Evolutionary conservation across 2,113 vertebrate genomes (phyloP), one percentile per base, ranked within the genome.

Genomic region (Pteropus alecto): DNA sequence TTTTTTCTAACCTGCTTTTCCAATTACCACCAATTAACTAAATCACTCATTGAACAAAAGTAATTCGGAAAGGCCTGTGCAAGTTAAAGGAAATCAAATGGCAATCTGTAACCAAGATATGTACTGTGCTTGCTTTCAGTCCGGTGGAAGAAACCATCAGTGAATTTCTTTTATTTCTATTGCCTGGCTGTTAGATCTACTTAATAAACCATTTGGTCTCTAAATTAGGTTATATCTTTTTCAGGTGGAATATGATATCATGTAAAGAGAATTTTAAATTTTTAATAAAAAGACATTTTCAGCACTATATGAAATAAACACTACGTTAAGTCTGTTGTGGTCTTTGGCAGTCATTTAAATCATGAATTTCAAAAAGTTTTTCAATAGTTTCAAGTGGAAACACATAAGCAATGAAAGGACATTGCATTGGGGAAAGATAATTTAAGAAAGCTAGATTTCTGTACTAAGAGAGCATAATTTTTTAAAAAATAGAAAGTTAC

Each of bases 271-370:
- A 48, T 58, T 33, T 54, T 38, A 58, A 93, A 24, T 67, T 89
- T 90, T 70, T 85, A 87, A 67, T 58, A 5, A 94, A 79, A 95
- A 84, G 77, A 51, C 87, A 70, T 41, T 93, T 89, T 86, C 0
- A 33, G 18, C 60, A 79, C 10, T 4, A 51, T 51, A 65, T 74
- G 51, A 87, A 95, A 18, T 26, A 73, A 95, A 67, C 9, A 70
- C 9, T 43, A 30, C 7, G 41, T 73, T 87, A 96, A 70, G 68
- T n/a, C 11, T 38, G 3, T 56, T 81, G 14, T 67, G 6, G 19
- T 85, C 35, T 24, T 77, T 56, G n/a, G 6, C 21, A 81, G 5
- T 84, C 76, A 94, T 74, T 96, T 84, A 35, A 88, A 56, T 56
- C 11, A 81, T 33, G 28, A 94, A 86, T 91, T 78, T 87, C 56